A percentile compares a stretch with the other conserved stretches of the same genome.
phyloP scores from a whole-genome alignment of 2,113 vertebrate species.

The Myrmecophaga tridactyla region DNA sequence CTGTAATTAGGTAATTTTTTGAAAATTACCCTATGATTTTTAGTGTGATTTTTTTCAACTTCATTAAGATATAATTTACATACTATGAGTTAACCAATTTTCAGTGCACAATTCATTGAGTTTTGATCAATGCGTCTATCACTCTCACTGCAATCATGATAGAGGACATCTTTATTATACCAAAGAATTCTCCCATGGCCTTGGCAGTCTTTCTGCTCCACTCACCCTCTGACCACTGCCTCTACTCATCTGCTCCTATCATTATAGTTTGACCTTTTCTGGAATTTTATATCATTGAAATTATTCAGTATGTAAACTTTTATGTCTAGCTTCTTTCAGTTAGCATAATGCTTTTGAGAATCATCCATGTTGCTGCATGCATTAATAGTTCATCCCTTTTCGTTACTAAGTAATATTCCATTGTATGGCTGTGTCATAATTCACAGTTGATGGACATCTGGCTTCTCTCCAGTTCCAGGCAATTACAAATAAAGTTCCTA shows the following conservation, averaged over 20 bases:
- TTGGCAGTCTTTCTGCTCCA: background rate
- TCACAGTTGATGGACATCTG: background rate
- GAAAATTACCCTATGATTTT: background rate
- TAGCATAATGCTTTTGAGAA: background rate
- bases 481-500: background rate
- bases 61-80: background rate
- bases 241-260: background rate
- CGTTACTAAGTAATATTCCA: background rate
- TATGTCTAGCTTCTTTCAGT: background rate
- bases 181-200: accelerated
- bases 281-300: background rate
- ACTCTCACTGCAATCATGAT: accelerated
- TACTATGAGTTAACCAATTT: background rate
- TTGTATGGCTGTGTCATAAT: accelerated
- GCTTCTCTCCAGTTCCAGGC: background rate
- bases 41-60: background rate
- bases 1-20: background rate
- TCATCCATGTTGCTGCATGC: too few relatives aligned
- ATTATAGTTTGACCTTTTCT: background rate
- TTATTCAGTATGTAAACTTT: background rate
- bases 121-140: background rate
- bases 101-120: background rate
- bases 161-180: background rate
- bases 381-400: background rate
- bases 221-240: too few relatives aligned